Percentiles rank a stretch among this genome's conserved stretches.
Conservation (phyloP, 1,140 invertebrate species). For the Diplogasteroides magnus region DNA sequence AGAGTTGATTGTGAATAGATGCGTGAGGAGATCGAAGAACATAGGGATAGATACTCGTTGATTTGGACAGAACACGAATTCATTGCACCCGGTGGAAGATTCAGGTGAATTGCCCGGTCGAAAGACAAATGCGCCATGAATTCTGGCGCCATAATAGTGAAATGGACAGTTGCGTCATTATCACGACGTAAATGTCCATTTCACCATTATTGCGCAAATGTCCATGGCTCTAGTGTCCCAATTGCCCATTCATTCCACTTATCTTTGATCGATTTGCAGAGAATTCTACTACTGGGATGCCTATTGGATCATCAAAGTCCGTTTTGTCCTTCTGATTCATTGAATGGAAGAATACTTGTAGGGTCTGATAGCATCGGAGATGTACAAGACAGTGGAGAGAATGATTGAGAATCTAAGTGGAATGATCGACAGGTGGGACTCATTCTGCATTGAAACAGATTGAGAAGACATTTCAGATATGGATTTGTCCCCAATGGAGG, state of each 20-base stretch:
- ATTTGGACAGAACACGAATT: constrained; percentile 80
- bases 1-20: constrained; percentile 27
- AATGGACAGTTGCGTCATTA: no score
- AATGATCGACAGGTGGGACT: constrained; percentile 36
- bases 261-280: no score
- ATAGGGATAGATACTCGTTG: constrained; percentile 63
- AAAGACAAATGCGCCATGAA: no score
- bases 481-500: constrained; percentile 86
- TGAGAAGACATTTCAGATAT: constrained; percentile 34
- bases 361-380: constrained; percentile 30
- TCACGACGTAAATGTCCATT: no score
- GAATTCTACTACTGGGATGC: constrained; percentile 89
- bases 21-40: constrained; percentile 53
- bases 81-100: constrained; percentile 83
- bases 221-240: no score
- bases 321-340: background rate
- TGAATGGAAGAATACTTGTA: constrained; percentile 54
- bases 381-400: constrained; percentile 69
- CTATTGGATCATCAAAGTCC: constrained; percentile 76
- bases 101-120: no score
- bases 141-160: no score
- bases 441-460: background rate
- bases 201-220: no score
- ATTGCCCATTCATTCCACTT: no score
- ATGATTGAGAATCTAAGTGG: constrained; percentile 64